Evolutionary conservation across 2,888 invertebrate genomes (phyloP), one percentile per base, ranked within the genome.

Genomic region (Lasioglossum marginatum): DNA sequence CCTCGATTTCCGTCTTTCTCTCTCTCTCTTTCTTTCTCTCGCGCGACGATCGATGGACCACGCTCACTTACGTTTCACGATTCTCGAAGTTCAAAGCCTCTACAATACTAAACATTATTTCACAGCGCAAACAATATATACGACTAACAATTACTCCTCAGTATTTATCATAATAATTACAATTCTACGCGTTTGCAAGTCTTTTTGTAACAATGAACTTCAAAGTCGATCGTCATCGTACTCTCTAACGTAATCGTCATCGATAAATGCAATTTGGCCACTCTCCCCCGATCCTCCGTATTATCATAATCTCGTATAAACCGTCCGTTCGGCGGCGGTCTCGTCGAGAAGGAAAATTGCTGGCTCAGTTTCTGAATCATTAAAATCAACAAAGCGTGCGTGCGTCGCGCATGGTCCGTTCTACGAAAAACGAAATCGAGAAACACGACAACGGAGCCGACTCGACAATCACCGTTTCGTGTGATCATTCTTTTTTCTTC

Each of bases 111-210:
- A 75, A 83, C 70, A 43, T 48, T 81, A 70, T 81, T 43, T 75
- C 82, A 83, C 82, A 81, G 76, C 83, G 48, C 76, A 71, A 71
- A 45, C 70, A 70, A 52, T 40, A 76, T 70, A 43, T 37, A 74
- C 72, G 37, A 52, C 48, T 71, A 71, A 81, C 52, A 60, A 80
- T 66, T 66, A 79, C 37, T 34, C 43, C 43, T 27, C 43, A 3
- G 16, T 71, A 14, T 71, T 43, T 71, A 71, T 45, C 57, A 48
- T 37, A 71, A 27, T 34, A 57, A 45, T 81, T 60, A 37, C 70
- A 70, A n/a, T 16, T 60, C 23, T 63, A 70, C 70, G 70, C 40
- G 70, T 70, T 40, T 70, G 70, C 70, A 40, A 70, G 70, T 70
- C 70, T 23, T 40, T 57, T n/a, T 34, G 48, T 68, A 37, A 45